Conservation (phyloP, 2,113 vertebrate species). For the Petrocephalus zakoni region DNA sequence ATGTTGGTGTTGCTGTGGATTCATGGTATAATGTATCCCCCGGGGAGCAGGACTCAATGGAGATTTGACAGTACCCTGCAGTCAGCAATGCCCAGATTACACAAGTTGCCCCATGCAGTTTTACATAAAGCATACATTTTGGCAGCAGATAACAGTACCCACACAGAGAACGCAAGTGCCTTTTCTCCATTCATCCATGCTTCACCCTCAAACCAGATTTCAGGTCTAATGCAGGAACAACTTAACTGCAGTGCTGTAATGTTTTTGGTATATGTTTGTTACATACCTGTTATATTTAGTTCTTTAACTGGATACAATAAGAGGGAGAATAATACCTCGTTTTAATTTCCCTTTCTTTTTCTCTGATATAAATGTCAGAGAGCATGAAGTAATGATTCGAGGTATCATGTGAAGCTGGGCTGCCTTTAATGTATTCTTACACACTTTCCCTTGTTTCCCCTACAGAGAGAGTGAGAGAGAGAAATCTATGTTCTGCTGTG, state of each 20-base stretch:
- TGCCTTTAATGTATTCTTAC: not conserved
- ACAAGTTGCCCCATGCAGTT: not conserved
- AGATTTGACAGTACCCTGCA: not conserved
- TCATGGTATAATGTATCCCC: not conserved
- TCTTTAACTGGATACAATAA: not conserved
- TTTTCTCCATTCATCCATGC: not conserved
- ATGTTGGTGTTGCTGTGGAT: not conserved
- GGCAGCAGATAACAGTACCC: not conserved
- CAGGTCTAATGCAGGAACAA: slow-evolving; percentile 3
- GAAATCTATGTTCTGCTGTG: not conserved
- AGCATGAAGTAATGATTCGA: not conserved
- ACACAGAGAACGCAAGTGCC: not conserved
- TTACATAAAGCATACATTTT: not conserved
- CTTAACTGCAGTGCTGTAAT: not conserved
- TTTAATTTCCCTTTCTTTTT: not conserved
- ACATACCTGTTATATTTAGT: not conserved
- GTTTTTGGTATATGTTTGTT: not conserved
- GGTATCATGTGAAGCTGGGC: not conserved
- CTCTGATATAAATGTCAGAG: not conserved
- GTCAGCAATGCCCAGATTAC: not conserved
- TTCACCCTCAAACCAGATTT: not conserved
- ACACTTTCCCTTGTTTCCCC: not conserved
- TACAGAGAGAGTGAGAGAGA: not conserved
- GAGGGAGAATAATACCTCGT: not conserved
- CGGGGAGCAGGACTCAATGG: not conserved